These are phyloP conservation scores for Epinotia brunnichana DNA, from an alignment of 2,888 invertebrate genomes.

Conservation along the genomic window DNA sequence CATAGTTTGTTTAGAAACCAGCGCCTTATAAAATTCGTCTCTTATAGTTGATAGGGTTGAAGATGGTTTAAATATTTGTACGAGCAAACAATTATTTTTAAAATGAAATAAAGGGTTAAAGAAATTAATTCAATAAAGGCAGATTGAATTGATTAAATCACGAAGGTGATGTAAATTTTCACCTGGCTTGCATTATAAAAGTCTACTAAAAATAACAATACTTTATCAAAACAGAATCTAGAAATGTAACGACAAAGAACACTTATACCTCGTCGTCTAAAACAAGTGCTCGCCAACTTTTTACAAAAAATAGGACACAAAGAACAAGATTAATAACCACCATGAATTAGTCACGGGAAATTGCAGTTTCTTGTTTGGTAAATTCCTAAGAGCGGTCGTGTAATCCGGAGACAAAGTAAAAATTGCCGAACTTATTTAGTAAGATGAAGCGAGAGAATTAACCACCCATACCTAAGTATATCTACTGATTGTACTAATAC, in stretches of 20 bases:
- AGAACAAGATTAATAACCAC: constrained; percentile 71
- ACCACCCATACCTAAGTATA: constrained; percentile 44
- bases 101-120: too few relatives aligned
- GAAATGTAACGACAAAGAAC: constrained; percentile 10
- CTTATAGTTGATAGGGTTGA: too few relatives aligned
- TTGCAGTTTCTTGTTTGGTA: constrained; percentile 74
- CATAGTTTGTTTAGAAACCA: too few relatives aligned
- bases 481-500: too few relatives aligned
- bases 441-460: constrained; percentile 67
- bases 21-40: too few relatives aligned
- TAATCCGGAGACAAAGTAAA: constrained; percentile 58
- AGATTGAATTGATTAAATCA: too few relatives aligned
- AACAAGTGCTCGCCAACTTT: constrained; percentile 49
- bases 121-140: too few relatives aligned
- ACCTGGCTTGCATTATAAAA: too few relatives aligned
- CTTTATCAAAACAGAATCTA: not conserved
- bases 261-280: constrained; percentile 37
- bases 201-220: not conserved
- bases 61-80: too few relatives aligned
- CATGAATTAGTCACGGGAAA: constrained; percentile 74
- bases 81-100: too few relatives aligned
- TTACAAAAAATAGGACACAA: constrained; percentile 62
- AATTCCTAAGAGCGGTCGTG: constrained; percentile 61
- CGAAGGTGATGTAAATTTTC: too few relatives aligned
- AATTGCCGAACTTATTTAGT: constrained; percentile 68